Evolutionary conservation across 2,888 invertebrate species (phyloP).

Genomic region (Polydrusus pterygomalis): DNA sequence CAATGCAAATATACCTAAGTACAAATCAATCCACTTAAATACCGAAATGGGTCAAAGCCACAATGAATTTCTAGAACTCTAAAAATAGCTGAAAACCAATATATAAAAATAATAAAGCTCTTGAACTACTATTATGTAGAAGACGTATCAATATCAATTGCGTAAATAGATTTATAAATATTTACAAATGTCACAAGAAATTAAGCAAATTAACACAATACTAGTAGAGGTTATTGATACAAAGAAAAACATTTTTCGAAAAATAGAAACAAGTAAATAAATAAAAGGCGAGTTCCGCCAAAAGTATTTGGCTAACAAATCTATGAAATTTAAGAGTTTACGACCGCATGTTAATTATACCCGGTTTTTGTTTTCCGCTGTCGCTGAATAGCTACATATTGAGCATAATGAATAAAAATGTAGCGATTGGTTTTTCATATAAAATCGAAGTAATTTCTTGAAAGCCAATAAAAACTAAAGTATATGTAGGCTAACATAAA

Average conservation of each 20-base stretch:
- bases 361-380: too few relatives aligned
- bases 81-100: conserved; percentile 21
- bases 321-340: too few relatives aligned
- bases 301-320: too few relatives aligned
- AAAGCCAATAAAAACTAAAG: too few relatives aligned
- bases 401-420: too few relatives aligned
- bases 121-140: conserved; percentile 13
- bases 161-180: conserved; percentile 18
- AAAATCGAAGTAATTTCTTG: too few relatives aligned
- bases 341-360: too few relatives aligned
- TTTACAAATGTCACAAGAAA: conserved; percentile 20
- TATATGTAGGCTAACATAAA: too few relatives aligned
- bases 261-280: neutral
- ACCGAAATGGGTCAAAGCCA: conserved; percentile 27
- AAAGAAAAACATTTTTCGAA: neutral
- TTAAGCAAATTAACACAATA: neutral
- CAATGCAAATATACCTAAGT: conserved; percentile 8
- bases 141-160: conserved; percentile 11
- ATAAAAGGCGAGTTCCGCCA: neutral
- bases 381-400: too few relatives aligned
- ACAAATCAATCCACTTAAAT: conserved; percentile 21
- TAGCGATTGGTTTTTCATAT: too few relatives aligned
- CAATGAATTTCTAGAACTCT: conserved; percentile 8
- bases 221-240: conserved; percentile 7
- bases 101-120: conserved; percentile 22